These are phyloP conservation scores for Amiota communis DNA, from an alignment of 2,888 invertebrate genomes.

Conservation along the genomic window DNA sequence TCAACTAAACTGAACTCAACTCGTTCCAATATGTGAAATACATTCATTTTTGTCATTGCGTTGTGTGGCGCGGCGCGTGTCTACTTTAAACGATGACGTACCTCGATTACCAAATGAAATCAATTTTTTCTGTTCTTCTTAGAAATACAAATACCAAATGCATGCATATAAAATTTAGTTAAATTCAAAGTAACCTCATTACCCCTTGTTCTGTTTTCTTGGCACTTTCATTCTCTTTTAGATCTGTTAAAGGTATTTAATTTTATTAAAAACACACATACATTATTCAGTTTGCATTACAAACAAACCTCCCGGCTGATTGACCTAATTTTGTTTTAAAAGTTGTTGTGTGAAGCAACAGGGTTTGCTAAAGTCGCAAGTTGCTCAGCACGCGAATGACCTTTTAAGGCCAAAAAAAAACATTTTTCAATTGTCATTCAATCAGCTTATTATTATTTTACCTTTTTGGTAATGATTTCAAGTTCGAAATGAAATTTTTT, in stretches of 20 bases:
- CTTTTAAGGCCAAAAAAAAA: too few relatives aligned
- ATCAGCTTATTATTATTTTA: too few relatives aligned
- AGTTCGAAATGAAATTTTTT: too few relatives aligned
- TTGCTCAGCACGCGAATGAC: too few relatives aligned
- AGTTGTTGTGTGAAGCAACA: background rate
- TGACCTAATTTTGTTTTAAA: constrained; percentile 31
- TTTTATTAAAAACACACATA: constrained; percentile 19
- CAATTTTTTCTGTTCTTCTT: background rate
- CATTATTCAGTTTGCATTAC: constrained; percentile 1
- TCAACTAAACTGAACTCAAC: background rate
- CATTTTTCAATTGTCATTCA: background rate
- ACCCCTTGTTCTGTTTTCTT: too few relatives aligned
- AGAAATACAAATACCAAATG: constrained; percentile 31
- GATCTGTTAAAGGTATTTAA: constrained; percentile 19
- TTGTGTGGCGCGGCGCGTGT: constrained; percentile 40
- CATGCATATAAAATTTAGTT: constrained; percentile 12
- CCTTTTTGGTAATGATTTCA: background rate
- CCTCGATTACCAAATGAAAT: constrained; percentile 41
- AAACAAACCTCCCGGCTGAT: background rate
- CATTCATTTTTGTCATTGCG: background rate
- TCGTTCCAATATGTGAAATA: background rate
- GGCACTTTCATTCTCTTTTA: too few relatives aligned
- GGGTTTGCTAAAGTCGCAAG: background rate
- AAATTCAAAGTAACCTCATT: background rate
- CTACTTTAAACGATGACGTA: constrained; percentile 58